A percentile compares a stretch with the other conserved stretches of the same genome.
Evolutionary conservation across 2,797 vertebrate species (phyloP).

Genomic region (Hypotaenidia okinawae): DNA sequence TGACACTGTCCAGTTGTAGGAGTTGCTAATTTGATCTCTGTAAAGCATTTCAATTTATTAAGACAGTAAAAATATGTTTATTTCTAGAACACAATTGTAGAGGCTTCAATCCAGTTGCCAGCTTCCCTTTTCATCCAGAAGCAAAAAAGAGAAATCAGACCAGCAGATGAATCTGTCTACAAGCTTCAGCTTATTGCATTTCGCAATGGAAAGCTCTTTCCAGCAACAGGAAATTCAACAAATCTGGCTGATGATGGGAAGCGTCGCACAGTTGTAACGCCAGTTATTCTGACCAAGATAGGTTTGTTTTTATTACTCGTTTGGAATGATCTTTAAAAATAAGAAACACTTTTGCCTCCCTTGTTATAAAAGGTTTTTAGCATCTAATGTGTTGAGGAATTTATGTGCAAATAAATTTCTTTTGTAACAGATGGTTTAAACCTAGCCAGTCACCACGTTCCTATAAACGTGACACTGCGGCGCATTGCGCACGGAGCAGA

Average conservation of each 20-base stretch:
- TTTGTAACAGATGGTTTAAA: slow-evolving; percentile 83
- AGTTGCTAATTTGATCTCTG: background rate
- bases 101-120: slow-evolving; percentile 94
- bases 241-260: slow-evolving; percentile 87
- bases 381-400: background rate
- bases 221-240: slow-evolving; percentile 91
- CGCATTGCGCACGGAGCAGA: slow-evolving; percentile 90
- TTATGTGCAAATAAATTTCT: background rate
- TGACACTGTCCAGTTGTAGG: background rate
- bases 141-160: slow-evolving; percentile 76
- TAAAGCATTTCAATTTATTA: background rate
- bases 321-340: background rate
- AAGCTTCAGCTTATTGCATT: slow-evolving; percentile 96
- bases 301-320: slow-evolving; percentile 77
- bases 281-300: slow-evolving; percentile 93
- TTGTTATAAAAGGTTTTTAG: background rate
- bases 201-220: slow-evolving; percentile 96
- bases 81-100: slow-evolving; percentile 89
- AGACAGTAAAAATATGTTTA: background rate
- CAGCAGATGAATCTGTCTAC: slow-evolving; percentile 84
- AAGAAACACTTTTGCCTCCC: background rate
- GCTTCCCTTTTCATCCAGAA: slow-evolving; percentile 88
- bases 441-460: slow-evolving; percentile 75
- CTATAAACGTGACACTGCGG: slow-evolving; percentile 90
- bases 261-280: slow-evolving; percentile 90